Evolutionary conservation across 2,888 invertebrate genomes (phyloP), one percentile per base, ranked within the genome.

Genomic region (Antheraea yamamai): DNA sequence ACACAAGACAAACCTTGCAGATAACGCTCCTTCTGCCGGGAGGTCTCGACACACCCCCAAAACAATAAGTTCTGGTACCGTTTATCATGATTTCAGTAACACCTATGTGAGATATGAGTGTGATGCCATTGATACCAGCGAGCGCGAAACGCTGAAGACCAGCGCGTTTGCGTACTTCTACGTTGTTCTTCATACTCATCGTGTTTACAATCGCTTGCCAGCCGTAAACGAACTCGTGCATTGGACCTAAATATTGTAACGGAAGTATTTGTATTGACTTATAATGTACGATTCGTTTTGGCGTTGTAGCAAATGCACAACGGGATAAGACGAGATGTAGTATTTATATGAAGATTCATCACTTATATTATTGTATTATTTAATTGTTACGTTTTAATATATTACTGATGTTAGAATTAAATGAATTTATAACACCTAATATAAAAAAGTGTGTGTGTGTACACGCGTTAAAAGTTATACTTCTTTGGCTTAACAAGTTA

Each of bases 151-250:
- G 89, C 80, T 95, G 95, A 26, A 94, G 82, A 0, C 95, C 95
- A 23, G 94, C 95, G 1, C 95, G 88, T 82, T 94, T 94, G 74
- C 95, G 91, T 35, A 94, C 94, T 78, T 95, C 95, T 0, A 94
- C 95, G 80, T 94, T 94, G 77, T 95, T 95, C 81, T 94, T 94
- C 94, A 93, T 93, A 75, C 94, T 94, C 94, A 95, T 94, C 3
- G 94, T 94, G 80, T 94, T 95, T n/a, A 94, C 93, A 78, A 94
- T 93, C 47, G 94, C 92, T 84, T 95, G 94, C 94, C 94, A 94
- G 1, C 95, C 95, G 79, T 95, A 95, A 10, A 95, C 94, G 79
- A 95, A 95, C 77, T 94, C 94, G 79, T 94, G 95, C 93, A 95
- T 93, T 12, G 94, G 94, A 73, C 94, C 94, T 94, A 79, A 58